Evolutionary conservation across 2,888 invertebrate genomes (phyloP), one percentile per base, ranked within the genome.

Genomic region (Amphimallon solstitiale): DNA sequence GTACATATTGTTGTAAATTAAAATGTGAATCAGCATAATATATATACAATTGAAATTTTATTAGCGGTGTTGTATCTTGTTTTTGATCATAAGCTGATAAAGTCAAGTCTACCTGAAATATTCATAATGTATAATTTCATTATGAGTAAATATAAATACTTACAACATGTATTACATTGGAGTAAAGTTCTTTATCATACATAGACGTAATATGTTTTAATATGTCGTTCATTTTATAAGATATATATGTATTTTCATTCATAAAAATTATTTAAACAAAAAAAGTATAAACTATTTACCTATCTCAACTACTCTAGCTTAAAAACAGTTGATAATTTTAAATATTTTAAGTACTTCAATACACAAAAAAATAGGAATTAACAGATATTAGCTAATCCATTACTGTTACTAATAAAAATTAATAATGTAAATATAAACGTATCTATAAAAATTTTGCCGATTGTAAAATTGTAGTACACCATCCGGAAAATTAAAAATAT

Each of bases 1-100:
- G 86, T 6, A 87, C 83, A 79, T 87, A 91, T 67, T 92, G 89
- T 38, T 87, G 86, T 35, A 87, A 82, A 54, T 89, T 83, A 77
- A 86, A 91, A 49, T 90, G 84, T 0, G 93, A 86, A 79, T 92
- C 90, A 2, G 89, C 92, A 76, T 90, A 88, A 75, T 88, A 90
- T 2, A 89, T 85, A 59, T 88, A 84, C 19, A 90, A 85, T 75
- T 91, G 89, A 76, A 91, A 90, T 76, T 90, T 90, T 70, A 87
- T 85, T 54, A 87, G 83, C 12, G 88, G 84, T 0, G 85, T 83
- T 14, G 89, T 78, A 66, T 90, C 90, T 37, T 85, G 85, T 75
- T 88, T 88, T 77, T 90, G 89, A 70, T 91, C 90, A 71, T 86
- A 84, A 12, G 89, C 79, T 2, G 90, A 87, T 66, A 90, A 80